Base-by-base conservation (phyloP, 2,888 invertebrate genomes). In the Blastobasis lacticolella region DNA sequence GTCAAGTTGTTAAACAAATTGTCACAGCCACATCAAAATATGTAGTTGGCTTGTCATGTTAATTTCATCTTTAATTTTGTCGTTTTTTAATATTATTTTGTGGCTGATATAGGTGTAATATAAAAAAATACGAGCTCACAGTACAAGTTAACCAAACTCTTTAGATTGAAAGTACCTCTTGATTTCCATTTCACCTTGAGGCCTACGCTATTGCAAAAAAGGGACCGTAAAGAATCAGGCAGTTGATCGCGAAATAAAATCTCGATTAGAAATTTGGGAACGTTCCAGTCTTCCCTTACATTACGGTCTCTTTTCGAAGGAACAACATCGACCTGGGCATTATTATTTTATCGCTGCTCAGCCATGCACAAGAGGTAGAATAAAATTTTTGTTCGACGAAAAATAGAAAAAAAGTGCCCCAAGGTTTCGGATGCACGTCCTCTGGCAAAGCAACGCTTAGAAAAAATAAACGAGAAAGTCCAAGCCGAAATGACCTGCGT, bases 361-460 rank as follows among this genome's bases (percentile, higher is more conserved):
- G 66, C 74, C 77, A 75, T 75, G 78, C 78, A 77, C 73, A 77
- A 79, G 76, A 78, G 75, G 80, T 69, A 70, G 68, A 75, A 77
- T 75, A 81, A 77, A 77, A 81, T 66, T 77, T 77, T 75, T 69
- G 78, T 81, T 75, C 63, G 58, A 68, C 70, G 66, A 74, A 78
- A 78, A 78, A 75, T 67, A 66, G 67, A 71, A 75, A 80, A 81
- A 85, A 75, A 69, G 67, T 49, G 60, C 56, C 72, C 67, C 75
- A 83, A 87, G 85, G 82, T 78, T 83, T 85, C 79, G 78, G 82
- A 86, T 85, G 84, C 85, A 85, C 83, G 88, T 84, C 85, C 85
- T 81, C 82, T 70, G 71, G 73, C 72, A 64, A 69, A 67, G 71
- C 61, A 66, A 68, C 67, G 75, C 64, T 81, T 80, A 81, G 80